Evolutionary conservation across 2,797 vertebrate species (phyloP).

Genomic region (Enteromius fasciolatus): DNA sequence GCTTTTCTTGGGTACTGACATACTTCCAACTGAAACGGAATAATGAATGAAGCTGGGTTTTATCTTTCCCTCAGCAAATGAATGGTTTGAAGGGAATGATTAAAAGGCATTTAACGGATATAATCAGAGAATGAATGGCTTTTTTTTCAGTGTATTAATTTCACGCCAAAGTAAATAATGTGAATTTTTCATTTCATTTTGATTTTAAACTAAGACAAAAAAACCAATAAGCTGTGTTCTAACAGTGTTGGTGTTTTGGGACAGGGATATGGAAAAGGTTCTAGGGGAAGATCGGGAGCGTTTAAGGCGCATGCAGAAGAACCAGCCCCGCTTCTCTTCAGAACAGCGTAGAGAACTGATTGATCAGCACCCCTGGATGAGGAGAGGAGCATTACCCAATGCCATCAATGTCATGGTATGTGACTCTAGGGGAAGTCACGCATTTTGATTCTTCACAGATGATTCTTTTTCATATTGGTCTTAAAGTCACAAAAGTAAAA

Average conservation of each 20-base stretch:
- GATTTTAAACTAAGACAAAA: background rate
- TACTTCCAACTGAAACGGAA: background rate
- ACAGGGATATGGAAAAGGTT: constrained; percentile 84
- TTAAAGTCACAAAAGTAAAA: too few species aligned
- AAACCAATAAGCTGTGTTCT: background rate
- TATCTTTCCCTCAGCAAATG: background rate
- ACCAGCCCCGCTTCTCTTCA: constrained; percentile 88
- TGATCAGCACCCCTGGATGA: constrained; percentile 92
- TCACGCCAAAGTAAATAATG: background rate
- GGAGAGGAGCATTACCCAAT: constrained; percentile 83
- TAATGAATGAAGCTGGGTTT: background rate
- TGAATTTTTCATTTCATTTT: background rate
- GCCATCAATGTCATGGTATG: constrained; percentile 83
- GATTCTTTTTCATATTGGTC: background rate
- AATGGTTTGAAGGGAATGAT: background rate
- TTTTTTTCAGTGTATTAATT: background rate
- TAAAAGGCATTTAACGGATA: background rate
- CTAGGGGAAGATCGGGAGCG: constrained; percentile 87
- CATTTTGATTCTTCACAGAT: too few species aligned
- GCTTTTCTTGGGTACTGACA: background rate
- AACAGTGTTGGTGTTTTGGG: constrained; percentile 16
- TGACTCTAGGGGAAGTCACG: background rate
- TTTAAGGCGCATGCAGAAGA: constrained; percentile 87
- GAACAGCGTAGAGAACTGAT: constrained; percentile 86
- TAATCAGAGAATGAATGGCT: background rate